These are phyloP conservation scores for Onychostruthus taczanowskii DNA, from an alignment of 2,113 vertebrate species.

Conservation along the genomic window DNA sequence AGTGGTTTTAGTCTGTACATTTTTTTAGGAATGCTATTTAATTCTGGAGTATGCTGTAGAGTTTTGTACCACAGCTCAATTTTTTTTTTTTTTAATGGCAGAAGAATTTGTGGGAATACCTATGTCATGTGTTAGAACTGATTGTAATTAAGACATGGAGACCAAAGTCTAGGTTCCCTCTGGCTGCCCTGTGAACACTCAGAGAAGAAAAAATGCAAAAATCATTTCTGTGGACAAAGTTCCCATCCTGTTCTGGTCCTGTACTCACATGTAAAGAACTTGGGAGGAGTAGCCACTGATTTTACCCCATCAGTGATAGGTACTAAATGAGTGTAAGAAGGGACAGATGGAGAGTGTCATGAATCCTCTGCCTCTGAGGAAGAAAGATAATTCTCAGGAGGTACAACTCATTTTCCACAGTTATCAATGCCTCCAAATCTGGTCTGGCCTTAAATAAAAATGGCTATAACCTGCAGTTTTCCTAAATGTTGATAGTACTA, in stretches of 20 bases:
- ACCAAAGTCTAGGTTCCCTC: background rate
- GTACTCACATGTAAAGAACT: background rate
- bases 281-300: background rate
- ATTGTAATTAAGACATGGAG: background rate
- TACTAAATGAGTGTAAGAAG: background rate
- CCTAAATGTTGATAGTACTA: background rate
- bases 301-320: background rate
- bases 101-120: background rate
- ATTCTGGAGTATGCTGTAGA: background rate
- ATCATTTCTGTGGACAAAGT: background rate
- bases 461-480: background rate
- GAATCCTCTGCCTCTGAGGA: background rate
- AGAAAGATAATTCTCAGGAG: background rate
- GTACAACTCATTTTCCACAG: background rate
- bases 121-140: background rate
- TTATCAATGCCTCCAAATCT: background rate
- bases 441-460: background rate
- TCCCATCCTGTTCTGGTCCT: accelerated
- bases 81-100: background rate
- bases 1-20: background rate
- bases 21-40: slow-evolving; percentile 23
- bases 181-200: background rate
- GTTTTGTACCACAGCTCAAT: background rate
- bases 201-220: background rate
- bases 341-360: background rate